phyloP scores from a whole-genome alignment of 2,113 vertebrate species.

The Melanerpes formicivorus region DNA sequence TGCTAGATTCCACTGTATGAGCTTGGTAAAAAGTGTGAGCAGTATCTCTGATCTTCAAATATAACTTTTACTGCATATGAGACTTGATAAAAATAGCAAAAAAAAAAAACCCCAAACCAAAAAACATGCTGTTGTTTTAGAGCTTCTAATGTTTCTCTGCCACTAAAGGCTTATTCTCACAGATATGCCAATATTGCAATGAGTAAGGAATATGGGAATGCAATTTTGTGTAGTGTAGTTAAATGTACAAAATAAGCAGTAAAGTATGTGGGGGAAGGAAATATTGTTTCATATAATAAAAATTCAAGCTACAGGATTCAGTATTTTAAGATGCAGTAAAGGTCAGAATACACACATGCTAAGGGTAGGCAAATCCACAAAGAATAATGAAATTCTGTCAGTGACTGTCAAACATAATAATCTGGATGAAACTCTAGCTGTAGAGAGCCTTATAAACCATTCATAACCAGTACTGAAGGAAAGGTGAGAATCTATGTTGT shows the following conservation, averaged over 20 bases:
- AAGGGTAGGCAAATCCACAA: not conserved
- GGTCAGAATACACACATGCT: not conserved
- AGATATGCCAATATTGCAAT: not conserved
- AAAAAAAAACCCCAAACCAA: not conserved
- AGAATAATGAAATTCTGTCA: not conserved
- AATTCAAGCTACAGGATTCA: not conserved
- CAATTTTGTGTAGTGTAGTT: not conserved
- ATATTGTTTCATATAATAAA: not conserved
- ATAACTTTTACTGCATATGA: not conserved
- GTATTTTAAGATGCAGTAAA: not conserved
- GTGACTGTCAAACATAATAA: not conserved
- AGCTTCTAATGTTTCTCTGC: not conserved
- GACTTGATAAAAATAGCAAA: not conserved
- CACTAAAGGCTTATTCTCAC: not conserved
- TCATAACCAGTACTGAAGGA: not conserved
- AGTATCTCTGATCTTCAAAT: not conserved
- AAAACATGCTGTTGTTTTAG: not conserved
- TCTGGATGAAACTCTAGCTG: not conserved
- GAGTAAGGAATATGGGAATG: not conserved
- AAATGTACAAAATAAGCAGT: not conserved
- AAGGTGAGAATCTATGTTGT: not conserved
- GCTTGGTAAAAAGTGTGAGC: not conserved
- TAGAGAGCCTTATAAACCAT: not conserved
- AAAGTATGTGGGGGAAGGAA: not conserved
- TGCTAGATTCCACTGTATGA: not conserved